Percentiles rank a stretch among this genome's conserved stretches.
phyloP scores from a whole-genome alignment of 2,797 vertebrate genomes.

The Dryobates pubescens region DNA sequence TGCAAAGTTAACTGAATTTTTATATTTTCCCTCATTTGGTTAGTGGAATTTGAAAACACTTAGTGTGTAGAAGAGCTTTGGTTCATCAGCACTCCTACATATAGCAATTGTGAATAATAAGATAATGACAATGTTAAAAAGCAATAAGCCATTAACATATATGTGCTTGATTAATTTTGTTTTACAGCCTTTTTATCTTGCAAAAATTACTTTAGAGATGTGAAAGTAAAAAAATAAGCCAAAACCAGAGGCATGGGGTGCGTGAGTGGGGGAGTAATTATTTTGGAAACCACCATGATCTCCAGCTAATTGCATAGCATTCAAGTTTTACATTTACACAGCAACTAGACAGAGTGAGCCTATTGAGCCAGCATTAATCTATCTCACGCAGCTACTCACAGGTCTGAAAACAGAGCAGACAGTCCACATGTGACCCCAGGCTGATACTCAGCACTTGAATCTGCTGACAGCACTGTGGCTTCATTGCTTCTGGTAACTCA shows the following conservation, averaged over 20 bases:
- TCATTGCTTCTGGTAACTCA: background rate
- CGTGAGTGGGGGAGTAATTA: background rate
- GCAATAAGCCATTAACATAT: background rate
- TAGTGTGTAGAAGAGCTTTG: fast-evolving
- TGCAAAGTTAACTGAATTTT: background rate
- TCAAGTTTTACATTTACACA: background rate
- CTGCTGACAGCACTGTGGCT: background rate
- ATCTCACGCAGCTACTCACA: background rate
- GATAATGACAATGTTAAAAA: background rate
- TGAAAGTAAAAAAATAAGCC: background rate
- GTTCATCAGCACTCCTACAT: background rate
- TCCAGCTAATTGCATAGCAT: background rate
- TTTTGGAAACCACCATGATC: background rate
- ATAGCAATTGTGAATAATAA: background rate
- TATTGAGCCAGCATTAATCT: background rate
- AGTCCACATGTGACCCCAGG: background rate
- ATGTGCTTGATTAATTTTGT: background rate
- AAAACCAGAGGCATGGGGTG: background rate
- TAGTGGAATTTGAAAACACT: background rate
- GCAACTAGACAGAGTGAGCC: background rate
- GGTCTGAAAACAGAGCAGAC: background rate
- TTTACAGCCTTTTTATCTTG: background rate
- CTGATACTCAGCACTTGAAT: background rate
- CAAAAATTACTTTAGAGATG: background rate
- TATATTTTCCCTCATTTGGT: background rate